These are phyloP conservation scores for Chouioia cunea DNA, from an alignment of 2,888 invertebrate genomes.

Conservation along the genomic window DNA sequence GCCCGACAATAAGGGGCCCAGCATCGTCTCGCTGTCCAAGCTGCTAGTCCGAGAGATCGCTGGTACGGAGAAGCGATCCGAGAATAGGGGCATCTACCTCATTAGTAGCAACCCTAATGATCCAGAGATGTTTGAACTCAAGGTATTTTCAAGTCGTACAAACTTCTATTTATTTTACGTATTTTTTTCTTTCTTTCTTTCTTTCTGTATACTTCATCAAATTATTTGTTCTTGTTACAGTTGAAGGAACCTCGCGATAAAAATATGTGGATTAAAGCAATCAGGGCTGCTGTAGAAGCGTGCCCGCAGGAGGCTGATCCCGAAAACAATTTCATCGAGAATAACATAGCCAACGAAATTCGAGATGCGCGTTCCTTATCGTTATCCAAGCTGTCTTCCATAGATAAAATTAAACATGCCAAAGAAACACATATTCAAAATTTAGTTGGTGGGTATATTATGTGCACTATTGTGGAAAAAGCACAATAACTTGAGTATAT, in stretches of 20 bases:
- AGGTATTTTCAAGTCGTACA: slow-evolving; percentile 67
- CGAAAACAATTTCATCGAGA: slow-evolving; percentile 66
- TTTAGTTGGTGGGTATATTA: slow-evolving; percentile 77
- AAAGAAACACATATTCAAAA: slow-evolving; percentile 84
- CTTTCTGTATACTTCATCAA: not conserved
- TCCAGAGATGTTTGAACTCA: slow-evolving; percentile 96
- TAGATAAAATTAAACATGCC: slow-evolving; percentile 82
- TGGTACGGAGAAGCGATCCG: slow-evolving; percentile 87
- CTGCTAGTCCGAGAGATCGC: slow-evolving; percentile 94
- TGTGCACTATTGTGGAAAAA: no score
- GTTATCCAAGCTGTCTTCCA: slow-evolving; percentile 71
- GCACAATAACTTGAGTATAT: not conserved
- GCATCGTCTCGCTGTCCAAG: slow-evolving; percentile 92
- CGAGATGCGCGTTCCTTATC: slow-evolving; percentile 61
- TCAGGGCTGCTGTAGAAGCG: slow-evolving; percentile 86
- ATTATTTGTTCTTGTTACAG: no score
- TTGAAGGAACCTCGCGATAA: slow-evolving; percentile 90
- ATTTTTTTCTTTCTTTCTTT: not conserved
- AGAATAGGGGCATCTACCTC: slow-evolving; percentile 90
- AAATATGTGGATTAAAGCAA: slow-evolving; percentile 89
- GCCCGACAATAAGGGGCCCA: slow-evolving; percentile 91
- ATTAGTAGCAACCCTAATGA: slow-evolving; percentile 92
- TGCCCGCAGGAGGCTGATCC: slow-evolving; percentile 88
- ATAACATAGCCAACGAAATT: slow-evolving; percentile 55
- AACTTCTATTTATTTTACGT: not conserved